A percentile compares a stretch with the other conserved stretches of the same genome.
Conservation (phyloP, 2,888 invertebrate species). For the Orchesella flavescens region DNA sequence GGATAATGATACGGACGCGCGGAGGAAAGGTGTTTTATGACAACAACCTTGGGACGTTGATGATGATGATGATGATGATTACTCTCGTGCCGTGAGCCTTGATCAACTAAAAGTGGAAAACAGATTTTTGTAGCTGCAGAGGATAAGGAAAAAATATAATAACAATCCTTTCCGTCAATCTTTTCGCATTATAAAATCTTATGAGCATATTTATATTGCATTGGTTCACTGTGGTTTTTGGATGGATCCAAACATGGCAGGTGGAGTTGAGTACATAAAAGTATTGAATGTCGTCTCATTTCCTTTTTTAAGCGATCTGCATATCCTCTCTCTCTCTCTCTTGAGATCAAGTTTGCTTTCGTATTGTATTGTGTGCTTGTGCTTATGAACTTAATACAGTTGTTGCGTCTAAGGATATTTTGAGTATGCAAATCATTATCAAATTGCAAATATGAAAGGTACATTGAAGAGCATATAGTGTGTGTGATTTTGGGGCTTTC, state of each 20-base stretch:
- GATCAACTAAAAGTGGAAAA: constrained; percentile 24
- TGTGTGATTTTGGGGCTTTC: neutral
- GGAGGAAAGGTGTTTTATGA: constrained; percentile 9
- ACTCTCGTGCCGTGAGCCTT: constrained; percentile 26
- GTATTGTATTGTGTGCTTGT: too few relatives aligned
- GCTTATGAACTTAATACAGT: too few relatives aligned
- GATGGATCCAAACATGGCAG: constrained; percentile 47
- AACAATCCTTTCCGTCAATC: neutral
- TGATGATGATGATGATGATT: too few relatives aligned
- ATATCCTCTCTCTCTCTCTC: neutral
- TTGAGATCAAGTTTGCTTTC: too few relatives aligned
- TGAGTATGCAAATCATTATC: too few relatives aligned
- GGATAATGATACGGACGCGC: neutral
- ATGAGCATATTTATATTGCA: neutral
- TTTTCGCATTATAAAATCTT: too few relatives aligned
- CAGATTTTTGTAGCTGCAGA: neutral
- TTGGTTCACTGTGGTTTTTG: constrained; percentile 4
- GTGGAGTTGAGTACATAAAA: neutral
- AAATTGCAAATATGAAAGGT: too few relatives aligned
- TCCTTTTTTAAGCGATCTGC: neutral
- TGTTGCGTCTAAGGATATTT: too few relatives aligned
- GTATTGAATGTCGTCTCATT: neutral
- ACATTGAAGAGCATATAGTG: too few relatives aligned
- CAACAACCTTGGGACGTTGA: constrained; percentile 25
- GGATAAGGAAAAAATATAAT: neutral